Base-by-base conservation (phyloP, 2,113 vertebrate species). In the Ovis aries region DNA sequence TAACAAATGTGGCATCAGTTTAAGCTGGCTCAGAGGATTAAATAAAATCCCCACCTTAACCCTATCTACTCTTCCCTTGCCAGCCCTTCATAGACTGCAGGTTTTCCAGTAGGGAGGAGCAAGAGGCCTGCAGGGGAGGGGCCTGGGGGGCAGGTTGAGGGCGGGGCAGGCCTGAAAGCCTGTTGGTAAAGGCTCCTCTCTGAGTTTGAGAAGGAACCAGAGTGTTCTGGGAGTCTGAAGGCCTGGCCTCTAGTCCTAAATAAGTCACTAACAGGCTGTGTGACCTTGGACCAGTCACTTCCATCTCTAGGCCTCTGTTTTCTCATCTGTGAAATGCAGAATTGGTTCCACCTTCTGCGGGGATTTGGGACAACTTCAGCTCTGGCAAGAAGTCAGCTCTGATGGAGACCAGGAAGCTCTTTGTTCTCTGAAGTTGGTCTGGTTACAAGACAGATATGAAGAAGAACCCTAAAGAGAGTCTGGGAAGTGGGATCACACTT, bases 11-110 rank as follows among this genome's bases (percentile, higher is more conserved):
- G 94, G 85, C 59, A 43, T 93, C 15, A 3, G 71, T 88, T 96
- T 98, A 96, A 98, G 82, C 95, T 94, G 95, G 94, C 93, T 96
- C 92, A 93, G 60, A 80, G 96, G 97, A 98, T 98, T 98, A 98
- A 71, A 85, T 82, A 23, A 95, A 98, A 95, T 94, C 94, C 82
- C 59, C 55, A 60, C 27, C 7, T 97, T 97, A 98, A 98, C 90
- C 97, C 97, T 90, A 3, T 96, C 84, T 53, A 43, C 53, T 62
- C 81, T 88, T 86, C 40, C 33, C 33, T 50, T 25, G 45, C 59
- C 17, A 60, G 92, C 14, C 87, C 23, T 91, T 59, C 7, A 29
- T 64, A 77, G 53, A 62, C 40, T 23, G 23, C 53, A 6, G 3
- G 10, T n/a, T 64, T 85, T 86, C 50, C 31, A 15, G 23, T 13